Evolutionary conservation across 2,113 vertebrate species (phyloP), one percentile per base, ranked within the genome.

Genomic region (Peromyscus californicus): DNA sequence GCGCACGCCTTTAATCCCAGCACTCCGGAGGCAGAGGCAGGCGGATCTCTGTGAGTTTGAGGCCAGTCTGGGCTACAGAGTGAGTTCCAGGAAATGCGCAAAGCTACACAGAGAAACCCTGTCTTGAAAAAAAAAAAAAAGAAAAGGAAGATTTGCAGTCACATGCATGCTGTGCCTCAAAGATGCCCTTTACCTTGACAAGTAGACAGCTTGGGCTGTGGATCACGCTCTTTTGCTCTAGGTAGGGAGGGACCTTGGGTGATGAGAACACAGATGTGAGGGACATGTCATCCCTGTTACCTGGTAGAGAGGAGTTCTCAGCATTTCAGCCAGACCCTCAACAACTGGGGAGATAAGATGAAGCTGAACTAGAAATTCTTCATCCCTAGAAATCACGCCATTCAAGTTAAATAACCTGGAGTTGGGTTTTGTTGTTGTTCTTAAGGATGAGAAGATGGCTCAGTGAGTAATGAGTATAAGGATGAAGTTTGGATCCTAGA

Each of bases 281-380:
- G 54, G 39, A 4, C 45, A 10, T 0, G 12, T 3, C 48, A 1
- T 1, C 5, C 16, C 13, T 15, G 36, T 19, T 0, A 0, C 7
- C 90, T 24, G 45, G 31, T 13, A 3, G 33, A 33, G 21, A 65
- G 61, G 45, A 54, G 10, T 69, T 78, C 22, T 63, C 42, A 51
- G 67, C 63, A 11, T n/a, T 67, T 54, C 29, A 61, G 4, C 13
- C 1, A 24, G 57, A 51, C 36, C 15, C n/a, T 57, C 16, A 61
- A 48, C 57, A 26, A 22, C 4, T 2, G 42, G 10, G 16, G 51
- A 78, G 72, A 36, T 51, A 80, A 36, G 24, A 3, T 13, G 39
- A 61, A 75, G 16, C 13, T 33, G 17, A 33, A 42, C 22, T 65
- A n/a, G 13, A 3, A 6, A 63, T 33, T 80, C 86, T 29, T 72